These are phyloP conservation scores for Entomobrya multifasciata DNA, from an alignment of 2,888 invertebrate genomes.

Conservation along the genomic window DNA sequence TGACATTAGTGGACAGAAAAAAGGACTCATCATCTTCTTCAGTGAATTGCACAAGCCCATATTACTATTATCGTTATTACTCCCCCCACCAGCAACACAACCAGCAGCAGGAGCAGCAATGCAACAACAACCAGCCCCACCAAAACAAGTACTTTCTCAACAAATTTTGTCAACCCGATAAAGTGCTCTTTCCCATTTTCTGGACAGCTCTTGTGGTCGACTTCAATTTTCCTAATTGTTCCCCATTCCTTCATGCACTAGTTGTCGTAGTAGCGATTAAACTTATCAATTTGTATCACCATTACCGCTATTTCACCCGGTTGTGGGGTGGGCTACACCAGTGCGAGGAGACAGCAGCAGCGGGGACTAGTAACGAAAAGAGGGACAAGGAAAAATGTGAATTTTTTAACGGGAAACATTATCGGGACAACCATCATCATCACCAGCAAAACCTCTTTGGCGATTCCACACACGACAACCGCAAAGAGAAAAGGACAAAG, in stretches of 20 bases:
- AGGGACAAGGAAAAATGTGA: conserved; percentile 38
- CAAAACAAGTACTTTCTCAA: conserved; percentile 56
- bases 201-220: conserved; percentile 74
- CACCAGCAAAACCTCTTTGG: conserved; percentile 4
- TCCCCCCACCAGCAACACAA: neutral
- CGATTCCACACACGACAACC: conserved; percentile 24
- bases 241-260: conserved; percentile 49
- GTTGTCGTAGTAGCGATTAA: conserved; percentile 64
- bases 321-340: conserved; percentile 23
- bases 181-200: conserved; percentile 74
- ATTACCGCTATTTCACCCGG: conserved; percentile 63
- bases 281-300: conserved; percentile 72
- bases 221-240: conserved; percentile 71
- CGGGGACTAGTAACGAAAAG: neutral
- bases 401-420: conserved; percentile 32
- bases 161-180: conserved; percentile 72
- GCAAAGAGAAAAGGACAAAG: conserved; percentile 28
- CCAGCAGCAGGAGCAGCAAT: conserved; percentile 6
- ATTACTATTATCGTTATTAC: conserved; percentile 26
- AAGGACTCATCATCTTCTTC: conserved; percentile 12
- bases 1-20: conserved; percentile 41
- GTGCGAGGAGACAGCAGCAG: too few relatives aligned
- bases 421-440: neutral
- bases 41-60: conserved; percentile 16
- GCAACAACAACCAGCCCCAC: neutral